Evolutionary conservation across 2,113 vertebrate species (phyloP), one percentile per base, ranked within the genome.

Genomic region (Ictidomys tridecemlineatus): DNA sequence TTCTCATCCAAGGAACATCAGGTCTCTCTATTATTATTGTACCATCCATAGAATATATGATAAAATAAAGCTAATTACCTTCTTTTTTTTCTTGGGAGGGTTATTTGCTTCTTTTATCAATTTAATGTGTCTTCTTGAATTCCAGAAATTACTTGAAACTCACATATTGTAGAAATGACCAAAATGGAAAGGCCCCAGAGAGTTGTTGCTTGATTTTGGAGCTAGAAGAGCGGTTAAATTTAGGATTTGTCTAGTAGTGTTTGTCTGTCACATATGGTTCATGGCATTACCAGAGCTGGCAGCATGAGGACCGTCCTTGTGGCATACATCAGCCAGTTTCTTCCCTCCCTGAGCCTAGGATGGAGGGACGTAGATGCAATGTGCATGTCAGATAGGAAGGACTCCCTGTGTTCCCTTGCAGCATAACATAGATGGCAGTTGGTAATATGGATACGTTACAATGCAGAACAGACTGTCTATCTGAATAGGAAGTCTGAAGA

Each of bases 381-480:
- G 30, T 53, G 26, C 32, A 16, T 5, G 4, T 58, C 4, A 69
- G 26, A 34, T 0, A 18, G 24, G 32, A 76, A 39, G 65, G 26
- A 9, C n/a, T 10, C 26, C 4, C 2, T 61, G 3, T 32, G 2
- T 13, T 22, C 45, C 26, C 26, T 32, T 1, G 9, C 5, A 45
- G 16, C 5, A 45, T 0, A 51, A 32, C 0, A 1, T 10, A 13
- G 28, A 10, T 8, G 58, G 13, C 1, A 20, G 16, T 61, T 28
- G 30, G 53, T 20, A 7, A 22, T 6, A 14, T 8, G 5, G 56
- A 45, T 51, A 18, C 5, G 17, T 37, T 42, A 34, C 0, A 16
- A 22, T 48, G 22, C 12, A 32, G 17, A 26, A 11, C 5, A 11
- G 53, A 39, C 4, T 37, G 7, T 2, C n/a, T 48, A 17, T 2